Conservation (phyloP, 2,888 invertebrate genomes). For the Dasysyrphus tricinctus region DNA sequence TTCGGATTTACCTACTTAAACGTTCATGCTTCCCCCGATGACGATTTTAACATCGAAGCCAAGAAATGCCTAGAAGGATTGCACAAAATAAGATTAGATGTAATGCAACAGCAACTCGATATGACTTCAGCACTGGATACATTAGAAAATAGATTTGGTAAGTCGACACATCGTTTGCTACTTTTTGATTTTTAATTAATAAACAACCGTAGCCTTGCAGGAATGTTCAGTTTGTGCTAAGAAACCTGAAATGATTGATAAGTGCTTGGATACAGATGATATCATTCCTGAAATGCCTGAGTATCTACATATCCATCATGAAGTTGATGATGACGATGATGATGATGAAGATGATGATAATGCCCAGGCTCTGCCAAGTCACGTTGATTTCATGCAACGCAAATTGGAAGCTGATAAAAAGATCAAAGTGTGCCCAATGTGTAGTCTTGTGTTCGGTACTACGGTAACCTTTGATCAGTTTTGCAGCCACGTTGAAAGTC, state of each 20-base stretch:
- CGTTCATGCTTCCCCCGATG: constrained; percentile 82
- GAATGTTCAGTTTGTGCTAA: constrained; percentile 80
- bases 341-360: constrained; percentile 12
- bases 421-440: constrained; percentile 90
- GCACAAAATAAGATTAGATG: constrained; percentile 86
- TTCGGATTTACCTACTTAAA: constrained; percentile 81
- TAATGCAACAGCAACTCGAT: constrained; percentile 86
- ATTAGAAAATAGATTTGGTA: constrained; percentile 84
- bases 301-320: constrained; percentile 34
- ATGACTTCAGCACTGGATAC: constrained; percentile 83
- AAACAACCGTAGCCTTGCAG: constrained; percentile 77
- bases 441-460: constrained; percentile 87
- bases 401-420: constrained; percentile 80
- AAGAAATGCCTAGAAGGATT: constrained; percentile 87
- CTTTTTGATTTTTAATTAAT: neutral
- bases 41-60: constrained; percentile 87
- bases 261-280: constrained; percentile 82
- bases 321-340: constrained; percentile 10
- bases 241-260: constrained; percentile 83
- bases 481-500: constrained; percentile 90
- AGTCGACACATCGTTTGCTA: constrained; percentile 19
- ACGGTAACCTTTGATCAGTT: constrained; percentile 87
- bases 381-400: constrained; percentile 81
- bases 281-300: constrained; percentile 77
- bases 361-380: constrained; percentile 63